phyloP scores from a whole-genome alignment of 2,113 vertebrate genomes.

The Haplochromis burtoni region DNA sequence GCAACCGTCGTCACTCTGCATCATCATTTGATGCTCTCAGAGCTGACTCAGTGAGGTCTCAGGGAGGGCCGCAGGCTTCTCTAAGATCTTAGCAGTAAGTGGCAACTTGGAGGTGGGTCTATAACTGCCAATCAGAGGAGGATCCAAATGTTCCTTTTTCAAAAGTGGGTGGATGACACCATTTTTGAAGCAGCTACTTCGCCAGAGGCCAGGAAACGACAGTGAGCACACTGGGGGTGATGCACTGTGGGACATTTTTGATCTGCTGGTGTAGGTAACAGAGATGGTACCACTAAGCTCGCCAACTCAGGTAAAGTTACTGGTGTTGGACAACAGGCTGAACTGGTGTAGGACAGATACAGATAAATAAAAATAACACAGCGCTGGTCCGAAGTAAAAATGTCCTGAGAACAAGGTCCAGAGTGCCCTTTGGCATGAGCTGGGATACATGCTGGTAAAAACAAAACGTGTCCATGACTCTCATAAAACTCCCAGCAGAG shows the following conservation, averaged over 20 bases:
- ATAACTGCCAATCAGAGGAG: neutral
- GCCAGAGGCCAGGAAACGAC: neutral
- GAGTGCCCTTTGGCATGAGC: fast-evolving
- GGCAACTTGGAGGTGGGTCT: neutral
- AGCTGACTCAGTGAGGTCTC: neutral
- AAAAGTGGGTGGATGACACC: neutral
- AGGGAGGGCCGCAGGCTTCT: neutral
- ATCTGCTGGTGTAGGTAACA: neutral
- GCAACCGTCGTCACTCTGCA: neutral
- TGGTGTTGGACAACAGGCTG: neutral
- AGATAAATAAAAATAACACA: neutral
- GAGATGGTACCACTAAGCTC: neutral
- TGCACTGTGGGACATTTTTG: neutral
- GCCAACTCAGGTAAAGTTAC: neutral
- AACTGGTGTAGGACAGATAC: neutral
- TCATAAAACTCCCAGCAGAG: neutral
- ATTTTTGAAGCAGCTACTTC: neutral
- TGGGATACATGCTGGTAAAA: neutral
- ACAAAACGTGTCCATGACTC: fast-evolving
- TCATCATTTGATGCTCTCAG: neutral
- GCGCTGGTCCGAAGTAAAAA: neutral
- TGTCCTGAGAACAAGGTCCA: neutral
- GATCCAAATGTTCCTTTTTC: neutral
- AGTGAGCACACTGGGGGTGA: neutral
- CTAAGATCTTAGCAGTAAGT: neutral